phyloP scores from a whole-genome alignment of 1,140 invertebrate species.

The Atta texana region DNA sequence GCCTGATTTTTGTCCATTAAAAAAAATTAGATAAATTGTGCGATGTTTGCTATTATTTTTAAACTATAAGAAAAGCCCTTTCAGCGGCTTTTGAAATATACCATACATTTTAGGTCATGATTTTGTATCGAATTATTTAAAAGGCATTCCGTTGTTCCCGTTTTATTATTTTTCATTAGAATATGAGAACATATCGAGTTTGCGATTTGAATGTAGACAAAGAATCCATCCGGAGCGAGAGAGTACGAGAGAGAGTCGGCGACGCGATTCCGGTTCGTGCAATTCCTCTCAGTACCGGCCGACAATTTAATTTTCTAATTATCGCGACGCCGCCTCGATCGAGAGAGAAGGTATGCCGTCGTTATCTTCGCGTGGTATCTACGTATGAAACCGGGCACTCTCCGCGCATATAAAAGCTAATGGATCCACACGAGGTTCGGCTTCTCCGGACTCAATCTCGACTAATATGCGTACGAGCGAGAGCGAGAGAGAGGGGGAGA shows the following conservation, averaged over 20 bases:
- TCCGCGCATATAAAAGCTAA: constrained; percentile 83
- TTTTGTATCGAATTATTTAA: constrained; percentile 31
- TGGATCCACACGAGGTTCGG: constrained; percentile 79
- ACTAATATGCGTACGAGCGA: constrained; percentile 76
- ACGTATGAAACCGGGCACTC: constrained; percentile 73
- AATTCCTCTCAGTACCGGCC: constrained; percentile 67
- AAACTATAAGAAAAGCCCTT: not conserved
- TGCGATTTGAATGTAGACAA: not conserved
- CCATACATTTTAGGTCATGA: not conserved
- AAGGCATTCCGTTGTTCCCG: not conserved
- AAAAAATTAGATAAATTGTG: not conserved
- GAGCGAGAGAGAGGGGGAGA: not conserved
- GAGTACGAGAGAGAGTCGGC: not conserved
- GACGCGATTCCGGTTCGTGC: constrained; percentile 13
- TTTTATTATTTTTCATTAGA: not conserved
- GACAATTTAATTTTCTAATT: constrained; percentile 87
- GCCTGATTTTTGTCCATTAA: not conserved
- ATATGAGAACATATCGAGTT: not conserved
- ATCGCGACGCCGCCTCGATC: constrained; percentile 82
- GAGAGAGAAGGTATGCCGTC: constrained; percentile 67
- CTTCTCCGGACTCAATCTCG: constrained; percentile 81
- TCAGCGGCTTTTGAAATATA: not conserved
- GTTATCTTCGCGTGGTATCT: constrained; percentile 84
- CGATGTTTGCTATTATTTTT: not conserved
- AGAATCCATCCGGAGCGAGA: not conserved